A percentile compares a stretch with the other conserved stretches of the same genome.
phyloP scores from a whole-genome alignment of 2,113 vertebrate species.

The Archilochus colubris region DNA sequence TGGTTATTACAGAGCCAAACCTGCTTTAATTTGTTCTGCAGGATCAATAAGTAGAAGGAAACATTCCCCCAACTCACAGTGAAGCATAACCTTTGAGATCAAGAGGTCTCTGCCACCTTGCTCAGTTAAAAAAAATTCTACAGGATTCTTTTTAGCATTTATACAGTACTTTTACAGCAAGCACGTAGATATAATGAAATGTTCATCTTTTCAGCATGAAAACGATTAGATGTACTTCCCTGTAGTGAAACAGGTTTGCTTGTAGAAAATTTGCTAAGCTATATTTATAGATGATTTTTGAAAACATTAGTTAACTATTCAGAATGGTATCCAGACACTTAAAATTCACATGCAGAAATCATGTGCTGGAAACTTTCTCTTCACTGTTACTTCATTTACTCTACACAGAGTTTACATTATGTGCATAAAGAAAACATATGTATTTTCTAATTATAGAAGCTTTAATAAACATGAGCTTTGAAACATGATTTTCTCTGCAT shows the following conservation, averaged over 20 bases:
- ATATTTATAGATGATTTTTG: not conserved
- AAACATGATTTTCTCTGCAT: not conserved
- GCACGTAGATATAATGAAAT: not conserved
- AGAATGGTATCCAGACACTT: not conserved
- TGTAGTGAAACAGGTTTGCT: not conserved
- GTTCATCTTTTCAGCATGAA: not conserved
- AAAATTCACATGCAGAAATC: not conserved
- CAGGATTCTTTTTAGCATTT: not conserved
- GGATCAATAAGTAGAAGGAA: not conserved
- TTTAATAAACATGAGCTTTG: not conserved
- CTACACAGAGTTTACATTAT: not conserved
- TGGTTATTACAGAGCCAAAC: not conserved
- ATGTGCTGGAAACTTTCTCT: constrained; percentile 1
- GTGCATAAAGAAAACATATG: constrained; percentile 14
- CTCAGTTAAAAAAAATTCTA: not conserved
- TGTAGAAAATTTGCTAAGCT: not conserved
- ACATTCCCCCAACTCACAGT: not conserved
- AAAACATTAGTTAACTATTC: not conserved
- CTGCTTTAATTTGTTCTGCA: not conserved
- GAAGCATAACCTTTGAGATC: not conserved
- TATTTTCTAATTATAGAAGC: constrained; percentile 28
- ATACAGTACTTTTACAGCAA: not conserved
- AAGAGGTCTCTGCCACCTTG: not conserved
- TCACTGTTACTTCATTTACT: not conserved
- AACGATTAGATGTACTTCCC: not conserved